Base-by-base conservation (phyloP, 2,113 vertebrate genomes). In the Philantomba maxwellii region DNA sequence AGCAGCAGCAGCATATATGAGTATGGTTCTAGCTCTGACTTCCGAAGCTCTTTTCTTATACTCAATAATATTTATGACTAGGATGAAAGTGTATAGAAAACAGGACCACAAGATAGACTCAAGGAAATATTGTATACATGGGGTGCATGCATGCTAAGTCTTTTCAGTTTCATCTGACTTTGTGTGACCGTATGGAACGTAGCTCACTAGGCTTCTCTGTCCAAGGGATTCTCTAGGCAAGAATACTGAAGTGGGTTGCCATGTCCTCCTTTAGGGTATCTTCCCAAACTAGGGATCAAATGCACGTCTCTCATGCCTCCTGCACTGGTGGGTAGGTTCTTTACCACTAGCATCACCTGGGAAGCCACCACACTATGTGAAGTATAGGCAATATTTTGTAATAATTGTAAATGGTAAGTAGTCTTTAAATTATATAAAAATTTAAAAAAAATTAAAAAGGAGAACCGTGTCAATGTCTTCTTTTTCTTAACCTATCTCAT, bases 281-380 rank as follows among this genome's bases (percentile, higher is more conserved):
- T 39, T 39, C n/a, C 66, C 66, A 73, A 73, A 73, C 19, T 73
- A 73, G 36, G n/a, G 66, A 23, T 39, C 10, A 6, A 39, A 70
- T 0, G 0, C 2, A 6, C 0, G 0, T 12, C 66, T 70, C 66
- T 70, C 23, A 73, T 39, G 66, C 66, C 36, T 73, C 5, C 36
- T 73, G 66, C 36, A 39, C 66, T 73, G n/a, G n/a, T 23, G 36
- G 19, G 21, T 39, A 10, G 36, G 36, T 23, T 73, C 66, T 39
- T 73, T 39, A 73, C 36, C 62, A 66, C 62, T n/a, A 66, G 33
- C 33, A 66, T 16, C 62, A 66, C 7, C 15, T n/a, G 62, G 62
- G 62, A 66, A 66, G 62, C 62, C 16, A 64, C 33, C 36, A 14
- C 39, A 43, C 23, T 43, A 26, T 26, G 23, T 43, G 70, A 75